Percentiles rank a stretch among this genome's conserved stretches.
Evolutionary conservation across 2,888 invertebrate species (phyloP).

Genomic region (Smittia sp.): DNA sequence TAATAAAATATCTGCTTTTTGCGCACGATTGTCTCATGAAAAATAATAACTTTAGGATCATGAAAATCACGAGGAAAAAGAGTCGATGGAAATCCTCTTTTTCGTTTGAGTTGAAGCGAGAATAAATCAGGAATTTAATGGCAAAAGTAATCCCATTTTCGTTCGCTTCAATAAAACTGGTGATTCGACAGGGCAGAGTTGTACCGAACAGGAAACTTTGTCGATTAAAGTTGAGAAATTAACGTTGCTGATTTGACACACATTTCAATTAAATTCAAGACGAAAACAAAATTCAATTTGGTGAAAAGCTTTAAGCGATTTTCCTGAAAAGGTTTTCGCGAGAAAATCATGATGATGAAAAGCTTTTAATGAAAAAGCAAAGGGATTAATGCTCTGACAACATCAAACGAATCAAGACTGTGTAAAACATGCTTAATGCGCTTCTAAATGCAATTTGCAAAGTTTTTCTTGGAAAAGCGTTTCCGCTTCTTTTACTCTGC

Average conservation of each 20-base stretch:
- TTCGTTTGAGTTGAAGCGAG: constrained; percentile 27
- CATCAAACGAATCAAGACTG: constrained; percentile 12
- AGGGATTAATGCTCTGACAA: constrained; percentile 6
- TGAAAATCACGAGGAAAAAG: constrained; percentile 18
- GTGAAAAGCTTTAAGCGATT: background rate
- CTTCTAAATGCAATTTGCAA: constrained; percentile 27
- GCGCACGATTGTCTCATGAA: constrained; percentile 40
- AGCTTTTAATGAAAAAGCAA: background rate
- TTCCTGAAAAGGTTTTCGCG: background rate
- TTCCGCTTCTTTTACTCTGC: constrained; percentile 26
- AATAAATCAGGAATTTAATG: constrained; percentile 41
- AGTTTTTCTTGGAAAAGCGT: constrained; percentile 5
- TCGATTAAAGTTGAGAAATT: constrained; percentile 36
- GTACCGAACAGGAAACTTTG: constrained; percentile 17
- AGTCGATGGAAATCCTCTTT: background rate
- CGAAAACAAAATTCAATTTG: constrained; percentile 6
- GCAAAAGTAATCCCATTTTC: constrained; percentile 40
- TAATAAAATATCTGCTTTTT: constrained; percentile 39
- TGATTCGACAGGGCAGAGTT: background rate
- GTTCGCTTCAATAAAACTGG: constrained; percentile 31
- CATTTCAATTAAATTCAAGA: constrained; percentile 33
- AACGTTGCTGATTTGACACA: constrained; percentile 34
- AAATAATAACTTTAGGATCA: constrained; percentile 18
- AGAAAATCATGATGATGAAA: background rate
- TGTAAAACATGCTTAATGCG: constrained; percentile 38